Base-by-base conservation (phyloP, 2,888 invertebrate species). In the Mongoloraphidia duomilia region DNA sequence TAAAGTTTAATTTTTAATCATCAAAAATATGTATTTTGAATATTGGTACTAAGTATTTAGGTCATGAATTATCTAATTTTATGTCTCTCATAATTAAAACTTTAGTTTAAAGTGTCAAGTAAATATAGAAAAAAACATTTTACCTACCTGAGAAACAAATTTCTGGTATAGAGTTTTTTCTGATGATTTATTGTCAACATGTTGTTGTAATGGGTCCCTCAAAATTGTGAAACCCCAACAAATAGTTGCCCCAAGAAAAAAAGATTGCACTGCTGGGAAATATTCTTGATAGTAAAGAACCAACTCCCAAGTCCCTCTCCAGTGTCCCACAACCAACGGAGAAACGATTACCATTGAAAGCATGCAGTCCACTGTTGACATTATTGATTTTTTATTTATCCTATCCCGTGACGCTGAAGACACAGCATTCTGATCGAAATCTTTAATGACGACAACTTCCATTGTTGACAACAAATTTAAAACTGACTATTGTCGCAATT, bases 161-260 rank as follows among this genome's bases (percentile, higher is more conserved):
- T 43, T 49, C 12, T 48, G 41, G 13, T 12, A 41, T 10, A 51
- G n/a, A 13, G 53, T 48, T 49, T 44, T 52, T 11, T 50, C 47
- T 17, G 33, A 13, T 17, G 13, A 26, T 12, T 26, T 26, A 26
- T 26, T 42, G 36, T 60, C 63, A 51, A 65, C 55, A 44, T 62
- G 52, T 41, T 60, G 59, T 50, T 63, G 57, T 8, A 70, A 58
- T 26, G 58, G 56, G 13, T 66, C 74, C 65, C 76, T 76, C 57
- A 70, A 62, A 59, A 76, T 59, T 0, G 78, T 72, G 52, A 81
- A 77, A n/a, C 69, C 62, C 9, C 72, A 58, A 55, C 80, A 78
- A 34, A 80, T 59, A 1, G 69, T 54, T 5, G 72, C 65, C 2
- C 81, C 79, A 36, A 76, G 59, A 1, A 73, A 47, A 54, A 72